Conservation (phyloP, 1,140 invertebrate species). For the Drosophila chauvacae region DNA sequence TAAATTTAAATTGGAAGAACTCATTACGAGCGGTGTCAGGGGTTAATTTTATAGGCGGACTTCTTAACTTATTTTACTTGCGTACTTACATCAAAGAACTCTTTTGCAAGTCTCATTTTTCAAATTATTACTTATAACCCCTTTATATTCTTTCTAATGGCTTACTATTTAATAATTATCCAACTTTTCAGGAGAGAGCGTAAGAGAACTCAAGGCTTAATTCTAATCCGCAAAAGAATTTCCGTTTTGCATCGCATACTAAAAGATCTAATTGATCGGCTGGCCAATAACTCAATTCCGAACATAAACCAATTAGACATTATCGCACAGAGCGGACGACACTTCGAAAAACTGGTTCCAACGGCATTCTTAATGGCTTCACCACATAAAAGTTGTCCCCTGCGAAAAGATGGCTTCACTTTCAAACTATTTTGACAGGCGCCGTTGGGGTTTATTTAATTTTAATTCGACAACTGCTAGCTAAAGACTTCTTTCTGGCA, state of each 20-base stretch:
- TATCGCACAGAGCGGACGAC: conserved; percentile 42
- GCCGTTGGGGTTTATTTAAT: conserved; percentile 28
- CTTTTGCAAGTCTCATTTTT: not conserved
- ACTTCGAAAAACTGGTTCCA: conserved; percentile 57
- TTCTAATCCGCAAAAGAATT: conserved; percentile 43
- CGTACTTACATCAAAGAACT: not conserved
- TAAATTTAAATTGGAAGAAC: conserved; percentile 2
- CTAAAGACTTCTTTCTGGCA: conserved; percentile 38
- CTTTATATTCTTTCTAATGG: not conserved
- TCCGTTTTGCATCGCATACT: conserved; percentile 37
- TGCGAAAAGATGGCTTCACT: conserved; percentile 40
- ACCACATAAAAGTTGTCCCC: conserved; percentile 18
- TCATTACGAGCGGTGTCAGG: not conserved
- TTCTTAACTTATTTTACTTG: not conserved
- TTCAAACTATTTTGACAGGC: conserved; percentile 55
- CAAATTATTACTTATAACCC: not conserved
- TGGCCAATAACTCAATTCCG: conserved; percentile 39
- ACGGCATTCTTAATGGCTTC: conserved; percentile 33
- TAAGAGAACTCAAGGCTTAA: conserved; percentile 31
- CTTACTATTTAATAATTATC: not conserved
- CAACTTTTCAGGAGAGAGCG: not conserved
- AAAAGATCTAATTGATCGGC: conserved; percentile 15
- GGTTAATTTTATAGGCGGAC: not conserved
- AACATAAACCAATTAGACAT: conserved; percentile 49
- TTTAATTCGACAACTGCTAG: conserved; percentile 32